These are phyloP conservation scores for Phalacrocorax aristotelis DNA, from an alignment of 2,113 vertebrate genomes.

Conservation along the genomic window DNA sequence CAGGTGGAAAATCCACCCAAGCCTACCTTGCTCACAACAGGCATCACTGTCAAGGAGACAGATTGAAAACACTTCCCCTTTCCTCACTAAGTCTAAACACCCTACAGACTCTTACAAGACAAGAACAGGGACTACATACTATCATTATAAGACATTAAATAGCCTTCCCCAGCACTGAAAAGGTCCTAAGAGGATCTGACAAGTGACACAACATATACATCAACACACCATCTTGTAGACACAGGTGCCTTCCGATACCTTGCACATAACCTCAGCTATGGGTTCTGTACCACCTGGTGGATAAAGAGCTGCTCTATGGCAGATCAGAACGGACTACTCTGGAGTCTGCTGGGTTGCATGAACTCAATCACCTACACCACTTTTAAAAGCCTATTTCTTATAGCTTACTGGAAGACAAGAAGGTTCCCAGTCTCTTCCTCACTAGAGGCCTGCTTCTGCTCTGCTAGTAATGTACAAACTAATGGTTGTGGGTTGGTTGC, in stretches of 20 bases:
- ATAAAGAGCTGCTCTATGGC: background rate
- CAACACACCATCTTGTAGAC: background rate
- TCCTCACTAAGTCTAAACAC: background rate
- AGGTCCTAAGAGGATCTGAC: background rate
- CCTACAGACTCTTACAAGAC: background rate
- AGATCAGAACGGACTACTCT: background rate
- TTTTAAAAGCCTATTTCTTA: background rate
- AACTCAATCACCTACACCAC: background rate
- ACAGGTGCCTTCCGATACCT: background rate
- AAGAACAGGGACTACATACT: background rate
- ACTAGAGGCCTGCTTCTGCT: background rate
- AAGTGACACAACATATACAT: background rate
- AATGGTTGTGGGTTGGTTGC: background rate
- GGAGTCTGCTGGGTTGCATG: background rate
- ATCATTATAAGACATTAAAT: background rate
- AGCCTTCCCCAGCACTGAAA: background rate
- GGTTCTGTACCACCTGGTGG: background rate
- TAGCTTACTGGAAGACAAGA: background rate
- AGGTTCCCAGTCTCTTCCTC: background rate
- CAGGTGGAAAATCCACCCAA: background rate
- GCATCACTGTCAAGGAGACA: background rate
- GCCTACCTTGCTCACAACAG: background rate
- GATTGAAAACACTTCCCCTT: background rate
- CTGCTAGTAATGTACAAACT: background rate
- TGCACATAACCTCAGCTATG: background rate